A percentile compares a stretch with the other conserved stretches of the same genome.
phyloP scores from a whole-genome alignment of 2,113 vertebrate genomes.

The Rhombomys opimus region DNA sequence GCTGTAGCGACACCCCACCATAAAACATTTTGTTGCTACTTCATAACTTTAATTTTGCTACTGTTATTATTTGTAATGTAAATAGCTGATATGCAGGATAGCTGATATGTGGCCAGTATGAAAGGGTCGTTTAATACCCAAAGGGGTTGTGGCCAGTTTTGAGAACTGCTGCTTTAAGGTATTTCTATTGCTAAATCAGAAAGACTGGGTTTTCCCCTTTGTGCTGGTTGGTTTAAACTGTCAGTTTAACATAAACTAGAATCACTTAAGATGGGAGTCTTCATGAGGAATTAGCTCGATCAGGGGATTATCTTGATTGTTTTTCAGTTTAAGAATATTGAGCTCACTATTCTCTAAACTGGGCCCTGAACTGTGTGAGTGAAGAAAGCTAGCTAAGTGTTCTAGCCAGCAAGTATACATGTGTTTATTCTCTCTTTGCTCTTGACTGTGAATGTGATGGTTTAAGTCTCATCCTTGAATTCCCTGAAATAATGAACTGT shows the following conservation, averaged over 20 bases:
- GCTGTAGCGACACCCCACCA: background rate
- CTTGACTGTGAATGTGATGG: background rate
- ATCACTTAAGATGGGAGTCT: background rate
- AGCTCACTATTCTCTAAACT: background rate
- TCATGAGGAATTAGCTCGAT: background rate
- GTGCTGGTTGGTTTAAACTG: background rate
- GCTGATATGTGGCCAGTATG: background rate
- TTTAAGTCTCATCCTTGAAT: background rate
- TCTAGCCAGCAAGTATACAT: background rate
- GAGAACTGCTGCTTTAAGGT: background rate
- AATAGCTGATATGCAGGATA: background rate
- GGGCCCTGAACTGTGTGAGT: background rate
- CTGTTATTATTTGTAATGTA: background rate
- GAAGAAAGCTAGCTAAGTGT: background rate
- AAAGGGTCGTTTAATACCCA: background rate
- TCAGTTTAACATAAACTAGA: background rate
- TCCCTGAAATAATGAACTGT: background rate
- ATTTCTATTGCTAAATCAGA: background rate
- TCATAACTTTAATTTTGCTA: background rate
- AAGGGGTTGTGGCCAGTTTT: background rate
- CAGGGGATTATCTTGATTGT: background rate
- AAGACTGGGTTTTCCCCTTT: background rate
- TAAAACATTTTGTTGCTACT: background rate
- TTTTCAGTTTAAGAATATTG: background rate
- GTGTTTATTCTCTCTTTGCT: background rate